Conservation (phyloP, 1,140 invertebrate genomes). For the Bombus sylvicola region DNA sequence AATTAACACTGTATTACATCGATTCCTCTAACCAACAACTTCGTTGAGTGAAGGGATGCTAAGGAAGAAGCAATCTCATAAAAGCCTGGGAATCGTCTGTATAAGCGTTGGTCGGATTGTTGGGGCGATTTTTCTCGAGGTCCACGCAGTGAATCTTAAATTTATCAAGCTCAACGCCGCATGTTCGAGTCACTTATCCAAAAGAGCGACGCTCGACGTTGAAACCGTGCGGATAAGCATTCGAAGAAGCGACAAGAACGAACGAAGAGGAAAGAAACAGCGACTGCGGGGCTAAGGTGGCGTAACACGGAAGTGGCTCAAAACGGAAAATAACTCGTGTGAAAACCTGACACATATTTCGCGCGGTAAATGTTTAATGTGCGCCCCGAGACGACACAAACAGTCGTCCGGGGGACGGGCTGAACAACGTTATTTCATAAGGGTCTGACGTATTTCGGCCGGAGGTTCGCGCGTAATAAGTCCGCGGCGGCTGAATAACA, state of each 20-base stretch:
- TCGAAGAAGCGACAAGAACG: slow-evolving; percentile 13
- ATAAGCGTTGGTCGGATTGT: neutral
- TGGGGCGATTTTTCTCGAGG: neutral
- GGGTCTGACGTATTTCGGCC: slow-evolving; percentile 23
- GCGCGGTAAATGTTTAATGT: slow-evolving; percentile 60
- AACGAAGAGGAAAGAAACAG: neutral
- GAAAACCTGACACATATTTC: slow-evolving; percentile 57
- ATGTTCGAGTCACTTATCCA: slow-evolving; percentile 41
- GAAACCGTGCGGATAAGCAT: slow-evolving; percentile 29
- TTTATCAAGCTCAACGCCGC: slow-evolving; percentile 42
- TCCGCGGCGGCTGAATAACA: neutral
- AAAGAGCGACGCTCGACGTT: slow-evolving; percentile 9
- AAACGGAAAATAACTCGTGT: slow-evolving; percentile 37
- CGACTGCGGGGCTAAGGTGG: too few relatives aligned
- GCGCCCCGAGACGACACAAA: slow-evolving; percentile 47
- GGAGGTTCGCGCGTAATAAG: neutral
- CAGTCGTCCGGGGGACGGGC: slow-evolving; percentile 28
- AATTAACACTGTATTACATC: neutral
- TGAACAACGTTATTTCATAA: slow-evolving; percentile 52
- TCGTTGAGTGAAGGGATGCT: too few relatives aligned
- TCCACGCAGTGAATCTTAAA: slow-evolving; percentile 18
- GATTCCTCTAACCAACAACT: too few relatives aligned
- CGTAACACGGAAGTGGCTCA: slow-evolving; percentile 22
- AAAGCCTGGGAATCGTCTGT: neutral
- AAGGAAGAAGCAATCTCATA: neutral